Base-by-base conservation (phyloP, 2,797 vertebrate genomes). In the Cynopterus sphinx region DNA sequence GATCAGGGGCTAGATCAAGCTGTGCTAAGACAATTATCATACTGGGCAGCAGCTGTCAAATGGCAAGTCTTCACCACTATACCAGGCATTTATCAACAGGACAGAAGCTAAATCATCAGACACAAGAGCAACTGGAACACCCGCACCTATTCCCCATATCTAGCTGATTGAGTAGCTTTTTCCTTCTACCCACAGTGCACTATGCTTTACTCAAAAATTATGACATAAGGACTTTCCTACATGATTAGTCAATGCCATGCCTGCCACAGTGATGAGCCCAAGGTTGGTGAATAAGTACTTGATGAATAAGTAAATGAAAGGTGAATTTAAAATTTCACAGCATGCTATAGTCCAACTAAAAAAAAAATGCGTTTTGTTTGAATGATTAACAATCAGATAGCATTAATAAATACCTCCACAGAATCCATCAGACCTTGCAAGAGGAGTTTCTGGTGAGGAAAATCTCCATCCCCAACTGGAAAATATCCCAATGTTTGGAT, bases 371-470 rank as follows among this genome's bases (percentile, higher is more conserved):
- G 57, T 96, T 92, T 84, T 92, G 13, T 91, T 67, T 94, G 33
- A 94, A 84, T 49, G 55, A 89, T 43, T 70, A 85, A 84, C 79
- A 92, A 92, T 83, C 78, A 87, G 63, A 85, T 26, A 95, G 51
- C 86, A 95, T 87, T 94, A 96, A 96, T 95, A 70, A 95, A 73
- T 98, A 99, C 99, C 99, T 99, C 99, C 78, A 99, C 99, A 88
- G 99, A 99, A 98, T 99, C 99, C 99, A 99, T 99, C 92, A 99
- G 99, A 93, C 99, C 99, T 98, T 99, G 99, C 97, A 99, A 98
- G 87, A 99, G 98, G 77, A 99, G 99, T 97, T 99, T 99, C 98
- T 99, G 99, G 95, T 99, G 99, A 74, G 99, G 99, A 97, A 99
- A 99, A 95, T 99, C 99, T 97, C 98, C 98, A 97, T 99, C 99